Evolutionary conservation across 2,888 invertebrate genomes (phyloP).

Genomic region (Hypercompe scribonia): DNA sequence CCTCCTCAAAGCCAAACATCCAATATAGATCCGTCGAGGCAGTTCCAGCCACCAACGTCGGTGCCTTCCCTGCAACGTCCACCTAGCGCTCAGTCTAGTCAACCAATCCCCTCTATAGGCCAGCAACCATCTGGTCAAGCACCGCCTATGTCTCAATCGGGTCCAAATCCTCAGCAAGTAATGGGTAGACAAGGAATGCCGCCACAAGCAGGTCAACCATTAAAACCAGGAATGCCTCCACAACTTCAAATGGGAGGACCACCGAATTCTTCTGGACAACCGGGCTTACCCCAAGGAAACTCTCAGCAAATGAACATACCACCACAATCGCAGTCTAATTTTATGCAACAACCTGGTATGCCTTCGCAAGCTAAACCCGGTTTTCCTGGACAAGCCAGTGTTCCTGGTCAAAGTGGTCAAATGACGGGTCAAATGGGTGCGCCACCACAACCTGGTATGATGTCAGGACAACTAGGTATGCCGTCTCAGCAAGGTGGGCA

Average conservation of each 20-base stretch:
- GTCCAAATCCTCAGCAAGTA: slow-evolving; percentile 43
- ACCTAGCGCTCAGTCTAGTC: slow-evolving; percentile 61
- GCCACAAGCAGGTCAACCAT: slow-evolving; percentile 39
- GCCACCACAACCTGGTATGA: slow-evolving; percentile 44
- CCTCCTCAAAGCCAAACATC: slow-evolving; percentile 53
- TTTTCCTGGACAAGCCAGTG: slow-evolving; percentile 40
- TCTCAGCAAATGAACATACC: slow-evolving; percentile 39
- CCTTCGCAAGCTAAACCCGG: slow-evolving; percentile 47
- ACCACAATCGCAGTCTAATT: slow-evolving; percentile 40
- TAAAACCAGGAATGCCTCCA: slow-evolving; percentile 51
- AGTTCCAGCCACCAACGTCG: slow-evolving; percentile 47
- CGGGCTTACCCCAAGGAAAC: slow-evolving; percentile 21
- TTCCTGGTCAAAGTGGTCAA: slow-evolving; percentile 46
- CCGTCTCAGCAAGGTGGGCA: slow-evolving; percentile 17
- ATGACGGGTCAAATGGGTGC: slow-evolving; percentile 37
- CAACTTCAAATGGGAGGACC: slow-evolving; percentile 45
- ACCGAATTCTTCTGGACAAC: slow-evolving; percentile 25
- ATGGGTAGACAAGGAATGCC: slow-evolving; percentile 61
- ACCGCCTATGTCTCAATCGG: slow-evolving; percentile 60
- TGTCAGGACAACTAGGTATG: slow-evolving; percentile 19
- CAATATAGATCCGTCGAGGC: slow-evolving; percentile 41
- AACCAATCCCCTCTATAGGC: slow-evolving; percentile 45
- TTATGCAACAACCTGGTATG: slow-evolving; percentile 48
- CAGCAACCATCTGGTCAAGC: slow-evolving; percentile 49
- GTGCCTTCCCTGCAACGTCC: slow-evolving; percentile 54